phyloP scores from a whole-genome alignment of 2,888 invertebrate genomes.

The Hoplodrina blanda region DNA sequence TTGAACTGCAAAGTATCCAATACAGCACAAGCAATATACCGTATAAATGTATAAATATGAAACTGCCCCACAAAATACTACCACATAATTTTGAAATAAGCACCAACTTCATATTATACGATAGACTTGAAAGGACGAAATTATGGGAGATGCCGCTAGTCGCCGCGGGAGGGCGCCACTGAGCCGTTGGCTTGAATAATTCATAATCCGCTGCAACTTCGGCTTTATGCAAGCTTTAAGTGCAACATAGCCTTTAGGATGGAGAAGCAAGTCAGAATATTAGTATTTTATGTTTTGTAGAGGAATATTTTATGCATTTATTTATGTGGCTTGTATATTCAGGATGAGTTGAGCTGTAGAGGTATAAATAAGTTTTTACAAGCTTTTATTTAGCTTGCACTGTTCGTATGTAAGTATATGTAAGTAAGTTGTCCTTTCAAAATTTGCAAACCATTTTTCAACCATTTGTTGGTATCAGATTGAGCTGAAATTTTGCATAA shows the following conservation, averaged over 20 bases:
- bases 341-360: neutral
- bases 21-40: no score
- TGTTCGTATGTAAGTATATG: no score
- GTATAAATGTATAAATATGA: constrained; percentile 1
- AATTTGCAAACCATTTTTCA: no score
- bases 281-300: constrained; percentile 13
- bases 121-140: constrained; percentile 57
- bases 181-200: constrained; percentile 68
- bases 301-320: constrained; percentile 15
- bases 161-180: constrained; percentile 41
- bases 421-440: no score
- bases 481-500: no score
- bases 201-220: constrained; percentile 70
- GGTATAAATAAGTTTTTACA: no score
- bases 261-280: constrained; percentile 14
- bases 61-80: constrained; percentile 7
- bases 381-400: no score
- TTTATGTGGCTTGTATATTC: constrained; percentile 7
- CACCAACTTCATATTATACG: constrained; percentile 9
- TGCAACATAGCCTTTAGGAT: constrained; percentile 14
- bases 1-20: neutral
- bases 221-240: constrained; percentile 51
- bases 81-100: constrained; percentile 32
- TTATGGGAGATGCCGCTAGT: constrained; percentile 51
- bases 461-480: no score